A percentile compares a stretch with the other conserved stretches of the same genome.
Evolutionary conservation across 2,797 vertebrate species (phyloP).

Genomic region (Ataeniobius toweri): DNA sequence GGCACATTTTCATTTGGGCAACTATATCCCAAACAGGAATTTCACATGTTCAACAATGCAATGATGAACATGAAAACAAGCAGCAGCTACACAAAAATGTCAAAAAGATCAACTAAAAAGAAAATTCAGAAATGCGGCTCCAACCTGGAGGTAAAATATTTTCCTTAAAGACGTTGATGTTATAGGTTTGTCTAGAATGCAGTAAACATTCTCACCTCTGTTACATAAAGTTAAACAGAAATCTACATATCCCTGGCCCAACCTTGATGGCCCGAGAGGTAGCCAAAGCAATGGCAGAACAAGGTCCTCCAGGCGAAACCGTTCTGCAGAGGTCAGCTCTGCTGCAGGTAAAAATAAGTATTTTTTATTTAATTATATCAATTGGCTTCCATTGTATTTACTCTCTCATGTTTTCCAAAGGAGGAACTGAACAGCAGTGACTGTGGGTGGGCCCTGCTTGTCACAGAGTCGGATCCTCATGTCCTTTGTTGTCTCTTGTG

Average conservation of each 20-base stretch:
- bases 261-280: conserved; percentile 65
- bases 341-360: conserved; percentile 72
- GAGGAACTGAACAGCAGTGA: conserved; percentile 83
- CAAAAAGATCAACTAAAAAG: conserved; percentile 56
- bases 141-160: conserved; percentile 70
- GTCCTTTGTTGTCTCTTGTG: conserved; percentile 82
- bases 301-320: conserved; percentile 59
- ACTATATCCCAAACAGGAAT: conserved; percentile 34
- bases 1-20: conserved; percentile 26
- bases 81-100: conserved; percentile 42
- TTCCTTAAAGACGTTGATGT: neutral
- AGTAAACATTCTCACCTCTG: conserved; percentile 15
- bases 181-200: neutral
- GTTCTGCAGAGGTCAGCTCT: conserved; percentile 68
- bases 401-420: conserved; percentile 48
- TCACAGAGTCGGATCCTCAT: conserved; percentile 78
- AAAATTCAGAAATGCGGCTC: conserved; percentile 69
- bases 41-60: conserved; percentile 10
- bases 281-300: conserved; percentile 80
- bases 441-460: conserved; percentile 81
- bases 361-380: neutral
- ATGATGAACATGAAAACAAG: conserved; percentile 22
- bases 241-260: conserved; percentile 37
- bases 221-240: conserved; percentile 61
- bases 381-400: neutral